Base-by-base conservation (phyloP, 2,797 vertebrate genomes). In the Falco rusticolus region DNA sequence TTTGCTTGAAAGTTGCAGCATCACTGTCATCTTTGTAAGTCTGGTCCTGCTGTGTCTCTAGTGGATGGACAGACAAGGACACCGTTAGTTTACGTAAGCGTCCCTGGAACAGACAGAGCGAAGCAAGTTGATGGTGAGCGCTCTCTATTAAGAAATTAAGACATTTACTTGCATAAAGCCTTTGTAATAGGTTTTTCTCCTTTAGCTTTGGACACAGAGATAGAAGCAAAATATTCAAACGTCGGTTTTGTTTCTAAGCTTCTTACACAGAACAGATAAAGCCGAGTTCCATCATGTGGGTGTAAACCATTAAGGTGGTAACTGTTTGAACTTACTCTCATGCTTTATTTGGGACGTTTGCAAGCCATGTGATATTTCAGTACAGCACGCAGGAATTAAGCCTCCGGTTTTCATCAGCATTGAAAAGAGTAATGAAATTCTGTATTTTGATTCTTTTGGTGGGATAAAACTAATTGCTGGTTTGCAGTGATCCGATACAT, bases 1-100 rank as follows among this genome's bases (percentile, higher is more conserved):
- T 99, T 95, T 99, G 99, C 99, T 99, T 99, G 97, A 99, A 98
- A 97, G 99, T 99, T 98, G 99, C 98, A 70, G 99, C 98, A 3
- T 99, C 99, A 78, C 99, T 99, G 97, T 99, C 98, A 19, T 99
- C 99, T 98, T 98, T 98, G 95, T 94, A 98, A 37, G 98, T 98
- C 69, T 97, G 98, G 39, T 99, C 99, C 79, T 97, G 98, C 64
- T 97, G 98, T 87, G 98, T 98, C 96, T 99, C 99, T 99, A 94
- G 54, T 33, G 94, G 94, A 41, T 9, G 82, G 91, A 96, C 29
- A 92, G 41, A 85, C 91, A 93, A 80, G 0, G 37, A 41, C 51
- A 70, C 45, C 29, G 83, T 96, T 66, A 94, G 72, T 21, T 63
- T 22, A 57, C 31, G 8, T 37, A 34, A 50, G 53, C 2, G 24